A percentile compares a stretch with the other conserved stretches of the same genome.
These are phyloP conservation scores for Pogonocherus hispidulus DNA, from an alignment of 2,888 invertebrate genomes.

Conservation along the genomic window DNA sequence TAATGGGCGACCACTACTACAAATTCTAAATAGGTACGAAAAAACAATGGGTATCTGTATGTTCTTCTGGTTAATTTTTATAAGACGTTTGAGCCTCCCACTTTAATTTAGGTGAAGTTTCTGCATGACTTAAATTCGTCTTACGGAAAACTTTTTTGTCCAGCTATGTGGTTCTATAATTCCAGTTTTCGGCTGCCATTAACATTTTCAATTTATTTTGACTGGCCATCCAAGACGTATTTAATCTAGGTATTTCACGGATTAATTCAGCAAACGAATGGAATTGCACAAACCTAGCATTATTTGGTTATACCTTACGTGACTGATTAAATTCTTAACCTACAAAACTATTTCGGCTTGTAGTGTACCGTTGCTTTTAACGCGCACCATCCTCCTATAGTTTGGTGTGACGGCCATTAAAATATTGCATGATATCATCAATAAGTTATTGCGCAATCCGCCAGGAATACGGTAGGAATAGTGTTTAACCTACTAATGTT, in stretches of 20 bases:
- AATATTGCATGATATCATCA: slow-evolving; percentile 30
- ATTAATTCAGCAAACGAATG: slow-evolving; percentile 18
- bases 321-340: slow-evolving; percentile 33
- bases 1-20: too few species aligned
- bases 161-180: not conserved
- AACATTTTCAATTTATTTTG: slow-evolving; percentile 18
- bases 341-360: slow-evolving; percentile 37
- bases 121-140: not conserved
- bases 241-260: slow-evolving; percentile 9
- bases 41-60: too few species aligned
- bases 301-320: slow-evolving; percentile 26
- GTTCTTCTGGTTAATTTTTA: too few species aligned
- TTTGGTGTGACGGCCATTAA: slow-evolving; percentile 15
- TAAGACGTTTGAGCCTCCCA: not conserved
- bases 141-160: not conserved
- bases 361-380: slow-evolving; percentile 31
- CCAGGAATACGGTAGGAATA: slow-evolving; percentile 5
- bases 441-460: slow-evolving; percentile 15
- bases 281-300: slow-evolving; percentile 17
- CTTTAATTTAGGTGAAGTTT: not conserved
- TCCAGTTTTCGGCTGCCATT: not conserved
- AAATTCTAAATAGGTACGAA: too few species aligned
- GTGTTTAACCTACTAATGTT: slow-evolving; percentile 17
- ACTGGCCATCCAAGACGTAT: slow-evolving; percentile 8
- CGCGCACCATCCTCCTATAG: slow-evolving; percentile 17